Evolutionary conservation across 2,113 vertebrate genomes (phyloP), one percentile per base, ranked within the genome.

Genomic region (Stegastes partitus): DNA sequence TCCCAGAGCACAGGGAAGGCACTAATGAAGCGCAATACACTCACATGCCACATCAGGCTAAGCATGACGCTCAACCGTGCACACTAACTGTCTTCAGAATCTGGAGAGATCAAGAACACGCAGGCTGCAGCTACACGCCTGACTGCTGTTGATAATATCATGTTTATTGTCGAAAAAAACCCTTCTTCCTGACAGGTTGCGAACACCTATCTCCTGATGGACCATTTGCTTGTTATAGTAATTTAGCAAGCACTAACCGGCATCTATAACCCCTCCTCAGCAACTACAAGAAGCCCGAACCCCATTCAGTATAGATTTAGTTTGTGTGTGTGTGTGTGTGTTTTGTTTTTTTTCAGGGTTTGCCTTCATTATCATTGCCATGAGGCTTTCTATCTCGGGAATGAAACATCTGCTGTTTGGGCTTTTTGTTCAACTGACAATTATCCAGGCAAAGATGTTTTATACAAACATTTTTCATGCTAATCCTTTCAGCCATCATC

Each of bases 331-430:
- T 74, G 7, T 59, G 6, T 50, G 16, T 73, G n/a, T 21, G 19
- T 25, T 15, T 34, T 11, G 21, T 49, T 54, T 44, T 62, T 55
- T 64, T 53, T 22, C 61, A 26, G 66, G 79, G 72, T 86, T 86
- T 87, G 77, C 71, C 68, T 61, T 87, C 76, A 87, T 90, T 87
- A 91, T 87, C 88, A 85, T 88, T 23, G 69, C 90, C 79, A 65
- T 2, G 56, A 87, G 83, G 82, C 66, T 69, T 82, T 85, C 65
- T 65, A 79, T 87, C 83, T 79, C 45, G 28, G 70, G 85, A 80
- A 77, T 71, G 74, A 74, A 87, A 88, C 89, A 90, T 90, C 90
- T 93, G 89, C 82, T 89, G 87, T 90, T 86, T 80, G 59, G 69
- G 68, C 75, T 79, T 77, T 78, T 85, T 82, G 71, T 87, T 84